A percentile compares a stretch with the other conserved stretches of the same genome.
These are phyloP conservation scores for Anguilla obscura DNA, from an alignment of 2,797 vertebrate genomes.

Conservation along the genomic window DNA sequence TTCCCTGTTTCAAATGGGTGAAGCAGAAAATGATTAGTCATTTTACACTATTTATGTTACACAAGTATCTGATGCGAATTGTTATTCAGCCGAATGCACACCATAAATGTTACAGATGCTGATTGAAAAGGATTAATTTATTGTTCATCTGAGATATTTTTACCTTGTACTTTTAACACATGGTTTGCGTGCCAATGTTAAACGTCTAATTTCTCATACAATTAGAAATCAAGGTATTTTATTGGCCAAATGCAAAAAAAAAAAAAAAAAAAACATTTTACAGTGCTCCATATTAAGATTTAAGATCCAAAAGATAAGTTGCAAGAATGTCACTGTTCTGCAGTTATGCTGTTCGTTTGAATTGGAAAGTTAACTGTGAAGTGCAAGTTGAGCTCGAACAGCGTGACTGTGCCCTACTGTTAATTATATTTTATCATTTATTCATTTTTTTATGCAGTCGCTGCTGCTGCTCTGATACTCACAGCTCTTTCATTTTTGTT, in stretches of 20 bases:
- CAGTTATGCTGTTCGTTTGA: conserved; percentile 33
- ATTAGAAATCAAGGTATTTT: background rate
- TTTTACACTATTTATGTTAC: background rate
- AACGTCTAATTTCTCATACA: background rate
- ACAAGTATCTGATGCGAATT: background rate
- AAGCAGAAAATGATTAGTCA: background rate
- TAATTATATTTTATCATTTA: conserved; percentile 54
- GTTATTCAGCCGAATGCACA: conserved; percentile 24
- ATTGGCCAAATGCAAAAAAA: conserved; percentile 8
- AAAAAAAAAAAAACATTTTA: background rate
- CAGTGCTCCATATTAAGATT: conserved; percentile 38
- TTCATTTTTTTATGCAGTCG: conserved; percentile 62
- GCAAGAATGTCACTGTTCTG: conserved; percentile 29
- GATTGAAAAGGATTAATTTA: conserved; percentile 54
- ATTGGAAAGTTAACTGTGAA: conserved; percentile 39
- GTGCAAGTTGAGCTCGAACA: conserved; percentile 16
- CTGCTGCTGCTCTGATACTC: conserved; percentile 73
- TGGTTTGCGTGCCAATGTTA: background rate
- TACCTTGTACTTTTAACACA: conserved; percentile 1
- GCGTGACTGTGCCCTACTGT: conserved; percentile 57
- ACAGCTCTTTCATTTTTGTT: conserved; percentile 79
- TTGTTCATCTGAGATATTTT: conserved; percentile 38
- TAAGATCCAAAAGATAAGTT: conserved; percentile 27
- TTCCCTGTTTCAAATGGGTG: background rate
- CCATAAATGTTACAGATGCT: conserved; percentile 50